Conservation (phyloP, 2,113 vertebrate species). For the Ceyx melanurus region DNA sequence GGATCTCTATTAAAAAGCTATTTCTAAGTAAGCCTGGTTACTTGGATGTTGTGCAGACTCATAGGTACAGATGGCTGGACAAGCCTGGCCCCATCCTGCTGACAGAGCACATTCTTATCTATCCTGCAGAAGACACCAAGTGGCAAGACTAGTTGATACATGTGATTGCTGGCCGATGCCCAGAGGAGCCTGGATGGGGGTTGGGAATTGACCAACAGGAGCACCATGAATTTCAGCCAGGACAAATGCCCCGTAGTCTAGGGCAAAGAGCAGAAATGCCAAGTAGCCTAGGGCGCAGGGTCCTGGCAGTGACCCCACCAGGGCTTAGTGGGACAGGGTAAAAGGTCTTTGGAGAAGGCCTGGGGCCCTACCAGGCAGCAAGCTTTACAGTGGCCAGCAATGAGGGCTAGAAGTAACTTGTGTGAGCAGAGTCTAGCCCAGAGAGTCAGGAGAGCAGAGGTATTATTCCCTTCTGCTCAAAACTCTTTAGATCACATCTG, state of each 20-base stretch:
- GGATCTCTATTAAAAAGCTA: background rate
- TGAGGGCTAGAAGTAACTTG: background rate
- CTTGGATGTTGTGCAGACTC: background rate
- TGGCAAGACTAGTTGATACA: background rate
- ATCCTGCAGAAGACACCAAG: background rate
- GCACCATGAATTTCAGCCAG: background rate
- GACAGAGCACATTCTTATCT: background rate
- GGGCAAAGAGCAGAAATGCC: background rate
- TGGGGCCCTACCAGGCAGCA: fast-evolving
- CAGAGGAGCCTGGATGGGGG: fast-evolving
- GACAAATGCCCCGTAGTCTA: background rate
- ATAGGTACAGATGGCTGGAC: background rate
- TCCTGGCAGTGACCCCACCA: background rate
- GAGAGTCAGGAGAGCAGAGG: background rate
- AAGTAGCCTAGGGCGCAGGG: background rate
- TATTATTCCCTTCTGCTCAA: background rate
- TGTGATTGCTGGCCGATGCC: background rate
- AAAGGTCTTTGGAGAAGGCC: background rate
- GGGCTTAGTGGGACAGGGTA: background rate
- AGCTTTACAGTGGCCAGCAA: background rate
- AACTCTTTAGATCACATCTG: background rate
- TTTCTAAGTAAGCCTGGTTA: background rate
- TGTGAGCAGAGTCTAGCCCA: background rate
- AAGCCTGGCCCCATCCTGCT: background rate
- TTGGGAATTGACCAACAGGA: background rate